These are phyloP conservation scores for Psilanteris sp. DNA, from an alignment of 1,140 invertebrate species.

Conservation along the genomic window DNA sequence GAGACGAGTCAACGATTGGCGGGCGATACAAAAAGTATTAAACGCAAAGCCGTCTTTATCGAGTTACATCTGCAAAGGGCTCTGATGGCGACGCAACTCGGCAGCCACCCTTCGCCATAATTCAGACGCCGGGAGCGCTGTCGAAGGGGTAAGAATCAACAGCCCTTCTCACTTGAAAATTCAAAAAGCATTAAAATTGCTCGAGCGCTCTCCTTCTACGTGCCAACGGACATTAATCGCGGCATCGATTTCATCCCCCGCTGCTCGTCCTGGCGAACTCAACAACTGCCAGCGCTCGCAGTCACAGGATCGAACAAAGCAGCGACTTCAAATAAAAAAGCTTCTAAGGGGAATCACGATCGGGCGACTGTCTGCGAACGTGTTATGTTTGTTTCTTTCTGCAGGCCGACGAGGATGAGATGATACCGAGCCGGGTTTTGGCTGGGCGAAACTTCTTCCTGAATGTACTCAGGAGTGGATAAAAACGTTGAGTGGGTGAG, in stretches of 20 bases:
- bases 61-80: slow-evolving; percentile 21
- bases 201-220: slow-evolving; percentile 42
- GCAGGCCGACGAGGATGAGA: too few relatives aligned
- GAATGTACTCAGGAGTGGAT: too few relatives aligned
- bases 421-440: too few relatives aligned
- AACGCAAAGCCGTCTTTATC: slow-evolving; percentile 5
- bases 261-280: slow-evolving; percentile 7
- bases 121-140: slow-evolving; percentile 9
- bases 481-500: too few relatives aligned
- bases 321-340: too few relatives aligned
- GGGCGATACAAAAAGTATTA: slow-evolving; percentile 3
- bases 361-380: too few relatives aligned
- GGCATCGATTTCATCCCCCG: slow-evolving; percentile 44
- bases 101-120: slow-evolving; percentile 11
- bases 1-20: too few relatives aligned
- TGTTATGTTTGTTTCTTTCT: too few relatives aligned
- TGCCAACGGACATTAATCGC: slow-evolving; percentile 51
- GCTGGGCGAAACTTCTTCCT: too few relatives aligned
- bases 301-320: too few relatives aligned
- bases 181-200: slow-evolving; percentile 58
- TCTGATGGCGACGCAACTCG: neutral
- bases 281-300: slow-evolving; percentile 21
- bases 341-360: too few relatives aligned
- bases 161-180: slow-evolving; percentile 51
- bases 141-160: slow-evolving; percentile 36